Evolutionary conservation across 1,140 invertebrate species (phyloP).

Genomic region (Chelonus insularis): DNA sequence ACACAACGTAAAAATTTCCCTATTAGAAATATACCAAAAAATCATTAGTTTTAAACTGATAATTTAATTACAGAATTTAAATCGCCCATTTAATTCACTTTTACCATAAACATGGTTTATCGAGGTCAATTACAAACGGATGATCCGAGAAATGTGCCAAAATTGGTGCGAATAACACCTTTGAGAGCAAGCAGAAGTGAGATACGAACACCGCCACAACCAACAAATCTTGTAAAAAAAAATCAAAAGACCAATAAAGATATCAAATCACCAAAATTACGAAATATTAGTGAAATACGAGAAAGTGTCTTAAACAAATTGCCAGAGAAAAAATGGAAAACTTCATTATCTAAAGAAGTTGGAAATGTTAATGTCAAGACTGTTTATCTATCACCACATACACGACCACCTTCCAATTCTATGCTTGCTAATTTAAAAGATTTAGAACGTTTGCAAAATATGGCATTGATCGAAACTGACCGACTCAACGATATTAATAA

Average conservation of each 20-base stretch:
- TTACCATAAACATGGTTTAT: too few species aligned
- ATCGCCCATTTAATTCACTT: too few species aligned
- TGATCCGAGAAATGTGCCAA: slow-evolving; percentile 43
- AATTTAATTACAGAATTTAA: too few species aligned
- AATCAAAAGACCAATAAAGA: slow-evolving; percentile 38
- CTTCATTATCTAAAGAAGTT: not conserved
- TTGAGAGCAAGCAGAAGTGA: slow-evolving; percentile 34
- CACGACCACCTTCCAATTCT: slow-evolving; percentile 14
- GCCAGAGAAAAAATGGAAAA: not conserved
- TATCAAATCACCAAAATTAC: slow-evolving; percentile 42
- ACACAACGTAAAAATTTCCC: too few species aligned
- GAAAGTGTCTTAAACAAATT: slow-evolving; percentile 37
- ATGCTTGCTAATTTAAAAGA: slow-evolving; percentile 50
- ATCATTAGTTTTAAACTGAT: too few species aligned
- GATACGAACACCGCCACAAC: not conserved
- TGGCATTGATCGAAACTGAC: slow-evolving; percentile 25
- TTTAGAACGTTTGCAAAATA: slow-evolving; percentile 46
- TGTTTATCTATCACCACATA: not conserved
- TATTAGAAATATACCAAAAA: too few species aligned
- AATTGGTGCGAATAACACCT: slow-evolving; percentile 42
- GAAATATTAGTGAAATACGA: slow-evolving; percentile 51
- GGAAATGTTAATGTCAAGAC: not conserved
- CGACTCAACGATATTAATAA: not conserved
- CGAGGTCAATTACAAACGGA: slow-evolving; percentile 45
- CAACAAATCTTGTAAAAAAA: too few species aligned